These are phyloP conservation scores for Romanogobio albipinnatus DNA, from an alignment of 2,113 vertebrate genomes.

Conservation along the genomic window DNA sequence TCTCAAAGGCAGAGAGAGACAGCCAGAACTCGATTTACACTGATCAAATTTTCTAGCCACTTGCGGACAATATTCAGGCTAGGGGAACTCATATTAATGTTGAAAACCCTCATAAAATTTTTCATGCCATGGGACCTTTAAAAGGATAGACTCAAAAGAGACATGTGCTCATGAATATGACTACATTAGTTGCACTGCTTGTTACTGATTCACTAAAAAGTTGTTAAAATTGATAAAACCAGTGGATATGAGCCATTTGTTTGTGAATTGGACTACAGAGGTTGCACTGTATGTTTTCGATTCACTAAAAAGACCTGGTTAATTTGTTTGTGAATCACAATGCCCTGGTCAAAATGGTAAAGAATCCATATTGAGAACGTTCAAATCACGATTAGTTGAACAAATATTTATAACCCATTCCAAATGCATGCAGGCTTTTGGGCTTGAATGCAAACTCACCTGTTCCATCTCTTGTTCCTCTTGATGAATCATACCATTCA, in stretches of 20 bases:
- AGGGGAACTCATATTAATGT: too few relatives aligned
- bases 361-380: background rate
- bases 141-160: background rate
- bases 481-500: conserved; percentile 94
- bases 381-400: background rate
- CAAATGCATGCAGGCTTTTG: background rate
- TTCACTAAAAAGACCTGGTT: background rate
- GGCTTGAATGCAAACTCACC: conserved; percentile 70
- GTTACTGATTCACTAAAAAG: background rate
- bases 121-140: too few relatives aligned
- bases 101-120: too few relatives aligned
- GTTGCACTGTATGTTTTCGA: background rate
- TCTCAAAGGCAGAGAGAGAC: too few relatives aligned
- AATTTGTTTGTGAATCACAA: background rate
- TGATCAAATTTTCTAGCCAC: too few relatives aligned
- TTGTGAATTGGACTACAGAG: background rate
- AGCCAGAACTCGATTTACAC: too few relatives aligned
- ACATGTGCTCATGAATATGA: background rate
- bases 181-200: background rate
- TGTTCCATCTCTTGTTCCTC: conserved; percentile 95
- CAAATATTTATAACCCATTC: background rate
- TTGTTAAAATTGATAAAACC: background rate
- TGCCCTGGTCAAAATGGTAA: background rate
- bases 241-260: background rate
- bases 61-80: too few relatives aligned